These are phyloP conservation scores for Troilus luridus DNA, from an alignment of 2,888 invertebrate genomes.

Conservation along the genomic window DNA sequence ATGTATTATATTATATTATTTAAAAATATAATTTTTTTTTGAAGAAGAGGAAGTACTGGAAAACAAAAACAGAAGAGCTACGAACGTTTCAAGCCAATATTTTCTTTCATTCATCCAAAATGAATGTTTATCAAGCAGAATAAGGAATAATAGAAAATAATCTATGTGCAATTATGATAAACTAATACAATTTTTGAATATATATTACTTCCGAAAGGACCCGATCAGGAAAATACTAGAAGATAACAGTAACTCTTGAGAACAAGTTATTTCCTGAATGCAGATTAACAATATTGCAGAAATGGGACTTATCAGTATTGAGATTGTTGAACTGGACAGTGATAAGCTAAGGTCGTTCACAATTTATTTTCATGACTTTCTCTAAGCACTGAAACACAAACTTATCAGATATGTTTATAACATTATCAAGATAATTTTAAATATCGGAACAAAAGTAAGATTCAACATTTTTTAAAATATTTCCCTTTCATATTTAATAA, in stretches of 20 bases:
- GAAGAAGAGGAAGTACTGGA: too few species aligned
- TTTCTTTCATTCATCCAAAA: too few species aligned
- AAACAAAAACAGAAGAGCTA: too few species aligned
- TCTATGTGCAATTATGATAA: not conserved
- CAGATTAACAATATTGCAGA: not conserved
- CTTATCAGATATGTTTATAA: not conserved
- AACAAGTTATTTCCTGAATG: not conserved
- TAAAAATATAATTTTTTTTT: too few species aligned
- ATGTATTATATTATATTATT: too few species aligned
- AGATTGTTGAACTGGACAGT: not conserved
- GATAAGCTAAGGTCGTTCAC: not conserved
- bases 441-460: too few species aligned
- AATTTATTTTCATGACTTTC: not conserved
- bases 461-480: too few species aligned
- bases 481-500: too few species aligned
- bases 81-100: too few species aligned
- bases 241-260: not conserved
- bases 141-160: not conserved
- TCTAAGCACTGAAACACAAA: too few species aligned
- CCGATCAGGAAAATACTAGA: not conserved
- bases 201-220: too few species aligned
- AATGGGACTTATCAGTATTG: not conserved
- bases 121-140: not conserved
- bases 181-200: not conserved
- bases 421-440: too few species aligned